Base-by-base conservation (phyloP, 1,140 invertebrate genomes). In the Musca vetustissima region DNA sequence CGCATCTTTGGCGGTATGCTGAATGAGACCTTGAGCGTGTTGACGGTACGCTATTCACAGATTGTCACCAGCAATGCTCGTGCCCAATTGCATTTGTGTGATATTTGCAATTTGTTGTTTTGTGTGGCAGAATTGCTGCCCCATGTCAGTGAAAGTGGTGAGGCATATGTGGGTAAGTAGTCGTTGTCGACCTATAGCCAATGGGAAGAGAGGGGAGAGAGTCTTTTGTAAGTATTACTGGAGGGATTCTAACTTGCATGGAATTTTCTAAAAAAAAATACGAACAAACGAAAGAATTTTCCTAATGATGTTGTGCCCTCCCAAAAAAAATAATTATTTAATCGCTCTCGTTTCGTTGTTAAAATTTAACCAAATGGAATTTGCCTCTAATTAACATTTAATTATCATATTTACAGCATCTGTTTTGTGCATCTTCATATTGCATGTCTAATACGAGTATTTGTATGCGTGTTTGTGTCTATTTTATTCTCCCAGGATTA, bases 1-100 rank as follows among this genome's bases (percentile, higher is more conserved):
- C 86, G 91, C 65, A 87, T 93, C 22, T 91, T 92, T 75, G 87
- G 89, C 7, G 91, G 91, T 22, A 92, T 93, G 90, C 79, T 93
- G 1, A 93, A 93, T 74, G 91, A 93, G 80, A 92, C 91, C 0
- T 82, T 93, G 2, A 90, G 90, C 6, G 92, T 93, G 67, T 81
- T 93, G 15, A 89, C 89, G 4, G 87, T 90, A 0, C 86, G 91
- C 69, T 93, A 92, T 78, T 89, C 88, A 50, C 89, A 92, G 66
- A 80, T 80, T 36, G 72, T 78, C 2, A 89, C 90, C 28, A 90
- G 87, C 28, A 77, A 87, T 69, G 85, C 85, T 19, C 76, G 87
- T 32, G 86, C 86, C 2, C 86, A 87, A 22, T 84, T 89, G 21
- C 85, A 92, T 64, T 84, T 90, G 69, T 88, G 89, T 65, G 91